phyloP scores from a whole-genome alignment of 2,888 invertebrate species.

The Epistrophe eligans region DNA sequence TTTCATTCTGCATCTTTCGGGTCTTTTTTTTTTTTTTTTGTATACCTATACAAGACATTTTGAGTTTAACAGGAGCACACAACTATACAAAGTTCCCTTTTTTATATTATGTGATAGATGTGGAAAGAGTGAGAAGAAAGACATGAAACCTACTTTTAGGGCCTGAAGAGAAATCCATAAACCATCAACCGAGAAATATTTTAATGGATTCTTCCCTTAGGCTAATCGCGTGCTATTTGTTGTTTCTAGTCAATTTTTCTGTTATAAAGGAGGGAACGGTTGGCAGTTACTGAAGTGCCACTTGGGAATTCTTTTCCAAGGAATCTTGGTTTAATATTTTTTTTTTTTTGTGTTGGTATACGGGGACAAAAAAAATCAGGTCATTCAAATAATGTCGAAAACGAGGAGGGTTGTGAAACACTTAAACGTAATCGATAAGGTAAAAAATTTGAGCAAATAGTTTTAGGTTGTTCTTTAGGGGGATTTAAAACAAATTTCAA shows the following conservation, averaged over 20 bases:
- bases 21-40: constrained; percentile 24
- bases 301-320: constrained; percentile 17
- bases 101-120: background rate
- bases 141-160: constrained; percentile 31
- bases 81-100: constrained; percentile 20
- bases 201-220: constrained; percentile 68
- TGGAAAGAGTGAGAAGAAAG: background rate
- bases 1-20: background rate
- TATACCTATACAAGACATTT: constrained; percentile 29
- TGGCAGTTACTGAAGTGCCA: constrained; percentile 20
- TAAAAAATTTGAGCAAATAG: background rate
- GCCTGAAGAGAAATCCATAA: constrained; percentile 56
- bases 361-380: constrained; percentile 8
- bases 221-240: constrained; percentile 54
- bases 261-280: background rate
- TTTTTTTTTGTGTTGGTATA: background rate
- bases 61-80: constrained; percentile 26
- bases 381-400: constrained; percentile 37
- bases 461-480: background rate
- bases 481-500: background rate
- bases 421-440: constrained; percentile 32
- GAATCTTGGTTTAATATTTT: background rate
- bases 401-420: constrained; percentile 1
- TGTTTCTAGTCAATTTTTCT: constrained; percentile 31
- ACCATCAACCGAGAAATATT: constrained; percentile 69